A percentile compares a stretch with the other conserved stretches of the same genome.
phyloP scores from a whole-genome alignment of 2,797 vertebrate genomes.

The Intellagama lesueurii region DNA sequence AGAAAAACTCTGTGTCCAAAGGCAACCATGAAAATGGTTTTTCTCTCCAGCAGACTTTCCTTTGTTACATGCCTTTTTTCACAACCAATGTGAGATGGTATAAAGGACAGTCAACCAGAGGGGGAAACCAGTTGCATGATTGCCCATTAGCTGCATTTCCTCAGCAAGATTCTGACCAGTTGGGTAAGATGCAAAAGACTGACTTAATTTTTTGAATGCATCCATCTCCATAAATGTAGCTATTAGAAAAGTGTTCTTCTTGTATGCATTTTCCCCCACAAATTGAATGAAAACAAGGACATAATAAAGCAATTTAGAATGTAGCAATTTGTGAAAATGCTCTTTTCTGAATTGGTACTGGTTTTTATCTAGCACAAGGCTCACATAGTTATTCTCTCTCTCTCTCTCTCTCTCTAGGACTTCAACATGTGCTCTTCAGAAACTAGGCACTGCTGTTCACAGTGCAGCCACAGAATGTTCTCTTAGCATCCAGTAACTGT shows the following conservation, averaged over 20 bases:
- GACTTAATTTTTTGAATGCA: neutral
- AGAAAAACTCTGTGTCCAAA: too few species aligned
- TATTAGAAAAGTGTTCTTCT: neutral
- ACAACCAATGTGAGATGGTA: too few species aligned
- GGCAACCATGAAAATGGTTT: too few species aligned
- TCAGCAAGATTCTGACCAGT: too few species aligned
- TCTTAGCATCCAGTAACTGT: constrained; percentile 62
- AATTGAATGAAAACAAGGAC: neutral
- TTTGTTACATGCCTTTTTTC: too few species aligned
- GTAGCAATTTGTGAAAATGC: neutral
- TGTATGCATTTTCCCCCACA: neutral
- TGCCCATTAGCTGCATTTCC: too few species aligned
- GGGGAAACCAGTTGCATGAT: too few species aligned
- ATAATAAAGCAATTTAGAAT: neutral
- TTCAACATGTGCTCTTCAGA: constrained; percentile 46
- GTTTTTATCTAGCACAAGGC: neutral
- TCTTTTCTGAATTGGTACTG: neutral
- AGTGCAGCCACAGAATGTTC: constrained; percentile 37
- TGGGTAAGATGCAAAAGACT: neutral
- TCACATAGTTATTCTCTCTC: neutral
- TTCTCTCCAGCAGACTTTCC: too few species aligned
- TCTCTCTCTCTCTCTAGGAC: constrained; percentile 57
- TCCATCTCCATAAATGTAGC: neutral
- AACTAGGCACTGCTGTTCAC: constrained; percentile 52
- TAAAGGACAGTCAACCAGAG: too few species aligned